Evolutionary conservation across 2,888 invertebrate genomes (phyloP).

Genomic region (Ashinkailepas kermadecensis): DNA sequence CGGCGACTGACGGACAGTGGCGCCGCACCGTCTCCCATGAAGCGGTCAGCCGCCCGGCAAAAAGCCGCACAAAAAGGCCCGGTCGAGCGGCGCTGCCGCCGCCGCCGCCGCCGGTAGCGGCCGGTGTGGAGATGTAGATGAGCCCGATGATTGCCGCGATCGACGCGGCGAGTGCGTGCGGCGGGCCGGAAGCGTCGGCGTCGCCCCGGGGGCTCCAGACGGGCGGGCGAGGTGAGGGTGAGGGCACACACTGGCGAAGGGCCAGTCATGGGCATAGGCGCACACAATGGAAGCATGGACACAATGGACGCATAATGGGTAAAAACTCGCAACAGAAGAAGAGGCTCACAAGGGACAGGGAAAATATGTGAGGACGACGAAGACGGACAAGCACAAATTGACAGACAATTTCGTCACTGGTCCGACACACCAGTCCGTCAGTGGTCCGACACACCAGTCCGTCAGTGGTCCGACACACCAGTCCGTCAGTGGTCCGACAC

Average conservation of each 20-base stretch:
- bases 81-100: too few species aligned
- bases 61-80: background rate
- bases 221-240: background rate
- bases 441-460: too few species aligned
- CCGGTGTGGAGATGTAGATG: background rate
- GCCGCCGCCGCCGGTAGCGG: background rate
- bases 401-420: too few species aligned
- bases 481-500: too few species aligned
- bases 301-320: background rate
- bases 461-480: too few species aligned
- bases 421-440: too few species aligned
- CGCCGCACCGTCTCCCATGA: background rate
- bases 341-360: too few species aligned
- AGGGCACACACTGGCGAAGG: background rate
- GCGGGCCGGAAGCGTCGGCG: background rate
- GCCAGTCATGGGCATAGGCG: background rate
- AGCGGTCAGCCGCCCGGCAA: background rate
- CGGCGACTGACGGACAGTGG: too few species aligned
- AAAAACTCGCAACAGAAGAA: background rate
- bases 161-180: background rate
- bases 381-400: too few species aligned
- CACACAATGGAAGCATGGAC: background rate
- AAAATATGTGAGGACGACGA: too few species aligned
- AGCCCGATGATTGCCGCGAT: background rate
- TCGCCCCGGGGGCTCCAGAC: background rate